Conservation (phyloP, 2,888 invertebrate species). For the Palloptera scutellata region DNA sequence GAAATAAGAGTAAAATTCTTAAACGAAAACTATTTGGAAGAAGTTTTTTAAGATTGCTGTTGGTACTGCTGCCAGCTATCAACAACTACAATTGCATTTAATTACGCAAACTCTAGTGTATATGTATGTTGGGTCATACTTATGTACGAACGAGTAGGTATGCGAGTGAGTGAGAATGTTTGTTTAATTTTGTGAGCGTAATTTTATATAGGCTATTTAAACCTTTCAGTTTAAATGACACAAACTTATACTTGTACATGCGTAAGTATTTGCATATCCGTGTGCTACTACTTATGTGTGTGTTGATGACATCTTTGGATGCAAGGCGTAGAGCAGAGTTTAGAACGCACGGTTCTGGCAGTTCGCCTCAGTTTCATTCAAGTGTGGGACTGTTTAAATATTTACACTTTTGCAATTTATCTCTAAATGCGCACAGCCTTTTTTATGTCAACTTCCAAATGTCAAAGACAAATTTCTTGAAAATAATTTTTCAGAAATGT, state of each 20-base stretch:
- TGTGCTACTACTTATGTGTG: not conserved
- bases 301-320: not conserved
- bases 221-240: not conserved
- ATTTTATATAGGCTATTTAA: too few relatives aligned
- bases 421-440: constrained; percentile 7
- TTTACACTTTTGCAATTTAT: constrained; percentile 13
- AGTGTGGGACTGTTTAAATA: not conserved
- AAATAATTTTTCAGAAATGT: constrained; percentile 9
- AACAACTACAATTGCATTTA: constrained; percentile 37
- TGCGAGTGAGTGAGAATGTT: constrained; percentile 11
- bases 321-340: not conserved
- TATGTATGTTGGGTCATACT: not conserved
- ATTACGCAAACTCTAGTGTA: constrained; percentile 35
- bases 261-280: not conserved
- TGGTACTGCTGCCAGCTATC: not conserved
- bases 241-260: not conserved
- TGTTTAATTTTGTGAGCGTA: constrained; percentile 7
- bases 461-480: constrained; percentile 25
- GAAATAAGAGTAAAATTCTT: constrained; percentile 7
- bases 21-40: constrained; percentile 3
- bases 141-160: not conserved
- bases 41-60: not conserved
- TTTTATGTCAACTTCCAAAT: constrained; percentile 7
- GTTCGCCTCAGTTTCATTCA: not conserved
- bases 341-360: not conserved